Conservation (phyloP, 2,113 vertebrate species). For the Microcebus murinus region DNA sequence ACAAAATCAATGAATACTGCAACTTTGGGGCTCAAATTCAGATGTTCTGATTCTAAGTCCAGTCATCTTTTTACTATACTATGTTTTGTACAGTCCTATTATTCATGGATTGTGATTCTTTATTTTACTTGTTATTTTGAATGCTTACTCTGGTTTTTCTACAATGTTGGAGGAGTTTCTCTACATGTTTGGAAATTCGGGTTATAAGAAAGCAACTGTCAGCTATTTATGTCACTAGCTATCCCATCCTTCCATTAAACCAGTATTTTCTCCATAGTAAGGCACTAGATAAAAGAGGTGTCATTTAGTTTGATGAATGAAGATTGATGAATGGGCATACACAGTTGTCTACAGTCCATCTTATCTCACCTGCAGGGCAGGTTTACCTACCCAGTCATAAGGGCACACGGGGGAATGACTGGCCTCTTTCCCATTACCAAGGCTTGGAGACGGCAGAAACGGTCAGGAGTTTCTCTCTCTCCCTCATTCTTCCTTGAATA, state of each 20-base stretch:
- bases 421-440: background rate
- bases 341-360: background rate
- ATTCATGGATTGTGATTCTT: background rate
- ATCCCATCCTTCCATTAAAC: background rate
- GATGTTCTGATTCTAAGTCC: background rate
- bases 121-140: constrained; percentile 6
- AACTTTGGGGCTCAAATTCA: background rate
- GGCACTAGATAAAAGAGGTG: background rate
- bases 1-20: background rate
- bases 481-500: background rate
- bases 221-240: background rate
- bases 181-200: background rate
- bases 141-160: background rate
- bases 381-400: background rate
- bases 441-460: background rate
- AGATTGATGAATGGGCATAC: background rate
- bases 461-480: background rate
- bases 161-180: background rate
- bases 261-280: constrained; percentile 14
- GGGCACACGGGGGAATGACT: background rate
- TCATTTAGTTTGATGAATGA: background rate
- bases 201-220: constrained; percentile 14
- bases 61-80: background rate
- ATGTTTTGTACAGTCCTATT: background rate
- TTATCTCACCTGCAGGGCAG: background rate